Conservation (phyloP, 1,140 invertebrate genomes). For the Lysiphlebus fabarum region DNA sequence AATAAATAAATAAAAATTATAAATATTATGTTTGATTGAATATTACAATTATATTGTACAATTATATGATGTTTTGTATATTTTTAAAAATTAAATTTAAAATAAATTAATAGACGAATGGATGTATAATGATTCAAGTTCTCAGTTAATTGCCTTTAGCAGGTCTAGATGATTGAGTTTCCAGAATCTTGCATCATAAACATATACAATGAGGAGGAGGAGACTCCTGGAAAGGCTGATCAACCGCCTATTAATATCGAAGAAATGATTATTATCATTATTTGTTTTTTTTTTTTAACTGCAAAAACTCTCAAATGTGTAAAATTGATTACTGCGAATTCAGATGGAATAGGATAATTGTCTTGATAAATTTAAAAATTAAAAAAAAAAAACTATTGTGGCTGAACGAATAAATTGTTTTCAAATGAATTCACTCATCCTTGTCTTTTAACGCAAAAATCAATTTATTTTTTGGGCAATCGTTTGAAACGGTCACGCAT, state of each 20-base stretch:
- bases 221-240: no score
- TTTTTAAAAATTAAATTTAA: no score
- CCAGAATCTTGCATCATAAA: background rate
- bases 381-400: no score
- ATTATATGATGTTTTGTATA: no score
- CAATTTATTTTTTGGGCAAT: conserved; percentile 25
- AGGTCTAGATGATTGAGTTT: background rate
- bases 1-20: conserved; percentile 41
- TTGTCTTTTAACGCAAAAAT: conserved; percentile 33
- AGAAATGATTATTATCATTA: no score
- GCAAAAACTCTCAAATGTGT: no score
- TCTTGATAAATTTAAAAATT: conserved; percentile 7
- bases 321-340: no score
- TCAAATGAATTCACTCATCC: conserved; percentile 37
- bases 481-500: conserved; percentile 26
- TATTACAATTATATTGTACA: no score
- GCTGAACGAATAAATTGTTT: conserved; percentile 31
- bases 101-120: conserved; percentile 5
- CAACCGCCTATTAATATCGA: no score
- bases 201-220: no score
- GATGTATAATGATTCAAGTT: background rate
- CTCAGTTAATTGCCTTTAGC: background rate
- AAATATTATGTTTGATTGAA: background rate
- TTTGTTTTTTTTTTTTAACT: no score
- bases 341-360: background rate